These are phyloP conservation scores for Aporophyla lueneburgensis DNA, from an alignment of 2,888 invertebrate genomes.

Conservation along the genomic window DNA sequence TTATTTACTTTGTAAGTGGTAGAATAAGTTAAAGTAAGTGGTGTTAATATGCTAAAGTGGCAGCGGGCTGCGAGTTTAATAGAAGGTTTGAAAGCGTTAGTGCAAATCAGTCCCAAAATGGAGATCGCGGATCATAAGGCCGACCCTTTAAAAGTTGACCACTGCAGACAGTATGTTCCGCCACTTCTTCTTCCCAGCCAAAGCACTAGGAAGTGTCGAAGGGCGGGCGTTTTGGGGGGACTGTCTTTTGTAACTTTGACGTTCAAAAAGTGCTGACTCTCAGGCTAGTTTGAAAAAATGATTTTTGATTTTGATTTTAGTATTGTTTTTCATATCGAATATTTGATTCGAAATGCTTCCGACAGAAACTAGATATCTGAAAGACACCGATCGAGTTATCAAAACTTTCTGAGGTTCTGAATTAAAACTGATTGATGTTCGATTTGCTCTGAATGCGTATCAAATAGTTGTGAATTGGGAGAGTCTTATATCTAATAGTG, in stretches of 20 bases:
- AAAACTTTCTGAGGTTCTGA: neutral
- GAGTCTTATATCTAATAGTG: neutral
- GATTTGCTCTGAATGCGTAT: neutral
- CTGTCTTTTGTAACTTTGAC: no score
- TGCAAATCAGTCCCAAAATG: neutral
- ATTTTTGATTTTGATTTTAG: no score
- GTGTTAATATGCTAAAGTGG: neutral
- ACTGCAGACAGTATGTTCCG: neutral
- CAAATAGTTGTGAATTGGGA: neutral
- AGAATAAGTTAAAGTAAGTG: neutral
- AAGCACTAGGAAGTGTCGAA: no score
- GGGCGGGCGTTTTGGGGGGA: no score
- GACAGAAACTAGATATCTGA: neutral
- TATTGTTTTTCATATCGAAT: no score
- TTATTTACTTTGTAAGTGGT: constrained; percentile 9
- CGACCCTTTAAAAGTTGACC: no score
- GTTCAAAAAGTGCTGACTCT: no score
- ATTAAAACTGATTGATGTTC: neutral
- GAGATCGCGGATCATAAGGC: neutral
- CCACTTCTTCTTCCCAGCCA: no score
- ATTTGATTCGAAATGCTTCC: neutral
- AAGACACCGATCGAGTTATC: no score
- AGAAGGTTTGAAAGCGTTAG: neutral
- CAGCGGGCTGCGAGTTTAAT: neutral
- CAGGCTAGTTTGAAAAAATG: no score